Evolutionary conservation across 37 sponge, comb jelly and placozoan genomes (phyloP), one percentile per base, ranked within the genome.

Genomic region (Beroe ovata): DNA sequence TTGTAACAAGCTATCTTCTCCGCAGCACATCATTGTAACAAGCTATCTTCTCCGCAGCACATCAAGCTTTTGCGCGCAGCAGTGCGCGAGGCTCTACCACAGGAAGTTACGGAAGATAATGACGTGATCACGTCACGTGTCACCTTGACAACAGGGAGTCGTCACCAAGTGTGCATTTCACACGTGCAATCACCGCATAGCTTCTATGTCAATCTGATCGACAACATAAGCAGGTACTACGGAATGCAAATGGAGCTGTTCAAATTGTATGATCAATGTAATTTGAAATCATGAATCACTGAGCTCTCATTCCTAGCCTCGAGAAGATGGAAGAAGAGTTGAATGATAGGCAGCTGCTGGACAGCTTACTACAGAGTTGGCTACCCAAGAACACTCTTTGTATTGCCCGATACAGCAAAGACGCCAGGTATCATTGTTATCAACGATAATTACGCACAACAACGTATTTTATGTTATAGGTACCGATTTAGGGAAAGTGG

Each of bases 361-460:
- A 77, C 28, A 42, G 54, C 21, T 42, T 77, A 4, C 23, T 39
- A 39, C 84, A 42, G 8, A 6, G 54, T 29, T 77, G 84, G 84
- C 28, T 77, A 40, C 84, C 84, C 16, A 42, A 42, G 47, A 19
- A 38, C 47, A 77, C 84, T 26, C 38, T 40, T 25, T 77, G 84
- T 40, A 39, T 77, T 21, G 84, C 84, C 11, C 16, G 84, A 42
- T 77, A 77, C 54, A 77, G 54, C 42, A 77, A 77, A 26, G 84
- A 77, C 47, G 3, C 39, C 23, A 33, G 84, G 84, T 77, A n/a
- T n/a, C n/a, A n/a, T n/a, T n/a, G n/a, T n/a, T n/a, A n/a, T n/a
- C n/a, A n/a, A n/a, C n/a, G n/a, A n/a, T n/a, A n/a, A n/a, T n/a
- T n/a, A n/a, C n/a, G n/a, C n/a, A n/a, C n/a, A n/a, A n/a, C n/a